Conservation (phyloP, 2,888 invertebrate genomes). For the Drosophila mayaguana region DNA sequence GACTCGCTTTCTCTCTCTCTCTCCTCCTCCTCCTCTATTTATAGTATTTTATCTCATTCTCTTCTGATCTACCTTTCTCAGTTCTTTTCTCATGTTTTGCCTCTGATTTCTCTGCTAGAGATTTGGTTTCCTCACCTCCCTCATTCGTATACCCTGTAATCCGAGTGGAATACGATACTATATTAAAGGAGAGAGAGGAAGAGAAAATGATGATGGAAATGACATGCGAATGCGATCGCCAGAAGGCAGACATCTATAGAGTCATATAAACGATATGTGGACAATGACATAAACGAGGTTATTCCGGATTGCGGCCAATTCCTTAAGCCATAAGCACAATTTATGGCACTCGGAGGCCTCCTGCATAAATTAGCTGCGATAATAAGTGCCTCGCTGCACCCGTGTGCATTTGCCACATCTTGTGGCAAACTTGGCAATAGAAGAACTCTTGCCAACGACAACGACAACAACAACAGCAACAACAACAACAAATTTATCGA, state of each 20-base stretch:
- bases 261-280: conserved; percentile 7
- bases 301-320: conserved; percentile 38
- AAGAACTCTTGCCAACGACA: conserved; percentile 37
- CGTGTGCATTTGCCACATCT: conserved; percentile 27
- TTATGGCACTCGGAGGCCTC: conserved; percentile 44
- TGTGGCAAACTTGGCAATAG: conserved; percentile 8
- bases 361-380: conserved; percentile 77
- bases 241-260: conserved; percentile 1
- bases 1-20: too few relatives aligned
- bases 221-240: conserved; percentile 4
- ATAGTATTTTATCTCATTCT: background rate
- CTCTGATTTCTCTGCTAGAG: background rate
- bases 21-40: background rate
- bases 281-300: conserved; percentile 34
- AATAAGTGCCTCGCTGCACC: conserved; percentile 51
- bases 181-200: background rate
- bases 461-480: conserved; percentile 11
- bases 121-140: too few relatives aligned
- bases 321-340: conserved; percentile 28
- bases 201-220: conserved; percentile 13
- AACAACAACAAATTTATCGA: conserved; percentile 69
- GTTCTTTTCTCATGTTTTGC: background rate
- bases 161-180: background rate
- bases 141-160: conserved; percentile 1
- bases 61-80: background rate